Base-by-base conservation (phyloP, 2,888 invertebrate genomes). In the Glyphotaelius pellucidus region DNA sequence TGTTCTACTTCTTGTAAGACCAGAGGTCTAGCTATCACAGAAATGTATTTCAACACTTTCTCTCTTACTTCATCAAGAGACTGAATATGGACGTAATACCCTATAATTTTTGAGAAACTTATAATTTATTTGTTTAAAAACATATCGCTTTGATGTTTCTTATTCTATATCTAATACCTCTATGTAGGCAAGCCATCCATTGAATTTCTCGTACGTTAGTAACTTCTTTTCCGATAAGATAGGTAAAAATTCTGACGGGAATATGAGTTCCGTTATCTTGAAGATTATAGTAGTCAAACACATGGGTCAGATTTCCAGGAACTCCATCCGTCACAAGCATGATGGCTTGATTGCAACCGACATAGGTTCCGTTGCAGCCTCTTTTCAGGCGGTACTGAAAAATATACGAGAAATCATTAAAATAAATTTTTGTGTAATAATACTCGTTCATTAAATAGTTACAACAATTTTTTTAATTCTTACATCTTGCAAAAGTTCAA, bases 241-340 rank as follows among this genome's bases (percentile, higher is more conserved):
- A 99, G 0, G 99, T 99, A 95, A 99, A 99, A 91, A 99, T 97
- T 93, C 99, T 97, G 0, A 99, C 98, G 91, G 99, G 98, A 94
- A 97, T 97, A 93, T 96, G 96, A 0, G 97, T 97, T 31, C 96
- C 97, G 93, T 97, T 97, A 93, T 96, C 95, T 90, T 96, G 96
- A 95, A 97, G 96, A 95, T 99, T 99, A 95, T 98, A 97, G 93
- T 96, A 95, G 93, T 98, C 96, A 94, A 99, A 99, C 5, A 99
- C 97, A 94, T 99, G 98, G 25, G 98, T 98, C 93, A 98, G 97
- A 95, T 98, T 98, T 89, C 98, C 98, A 0, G 99, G 98, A 4
- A 99, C 98, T 86, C 99, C 99, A 95, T 99, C 99, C 0, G 99
- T 99, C 93, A 99, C 97, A 92, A 99, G 95, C 99, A 99, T 99